Evolutionary conservation across 2,797 vertebrate genomes (phyloP).

Genomic region (Stomatorhinus walkeri): DNA sequence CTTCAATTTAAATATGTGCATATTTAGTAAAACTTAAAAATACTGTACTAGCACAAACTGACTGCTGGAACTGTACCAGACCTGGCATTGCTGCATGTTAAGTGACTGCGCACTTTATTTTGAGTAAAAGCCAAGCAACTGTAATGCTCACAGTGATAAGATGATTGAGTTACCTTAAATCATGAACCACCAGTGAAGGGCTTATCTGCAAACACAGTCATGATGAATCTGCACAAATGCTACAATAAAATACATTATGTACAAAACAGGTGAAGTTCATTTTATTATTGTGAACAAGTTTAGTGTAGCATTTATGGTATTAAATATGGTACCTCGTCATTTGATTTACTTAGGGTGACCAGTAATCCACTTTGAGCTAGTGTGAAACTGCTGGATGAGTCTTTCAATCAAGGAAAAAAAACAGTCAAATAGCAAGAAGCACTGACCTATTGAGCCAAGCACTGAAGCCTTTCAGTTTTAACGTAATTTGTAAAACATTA

Average conservation of each 20-base stretch:
- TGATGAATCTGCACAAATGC: background rate
- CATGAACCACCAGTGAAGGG: background rate
- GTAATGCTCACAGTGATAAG: background rate
- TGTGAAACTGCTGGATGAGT: background rate
- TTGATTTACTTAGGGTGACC: background rate
- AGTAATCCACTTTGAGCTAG: background rate
- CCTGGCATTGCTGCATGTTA: background rate
- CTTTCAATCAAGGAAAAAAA: background rate
- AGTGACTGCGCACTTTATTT: slow-evolving; percentile 18
- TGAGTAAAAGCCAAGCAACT: background rate
- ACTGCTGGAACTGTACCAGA: background rate
- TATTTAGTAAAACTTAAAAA: background rate
- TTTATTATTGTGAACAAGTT: background rate
- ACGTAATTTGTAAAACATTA: background rate
- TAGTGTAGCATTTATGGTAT: background rate
- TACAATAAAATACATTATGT: background rate
- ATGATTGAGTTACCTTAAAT: background rate
- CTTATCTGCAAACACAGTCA: background rate
- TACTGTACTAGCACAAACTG: background rate
- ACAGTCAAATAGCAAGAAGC: background rate
- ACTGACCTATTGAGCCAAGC: background rate
- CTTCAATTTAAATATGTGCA: background rate
- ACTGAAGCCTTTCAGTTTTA: background rate
- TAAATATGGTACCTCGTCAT: background rate
- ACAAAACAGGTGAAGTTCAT: background rate